These are phyloP conservation scores for Tolmerus cingulatus DNA, from an alignment of 2,888 invertebrate species.

Conservation along the genomic window DNA sequence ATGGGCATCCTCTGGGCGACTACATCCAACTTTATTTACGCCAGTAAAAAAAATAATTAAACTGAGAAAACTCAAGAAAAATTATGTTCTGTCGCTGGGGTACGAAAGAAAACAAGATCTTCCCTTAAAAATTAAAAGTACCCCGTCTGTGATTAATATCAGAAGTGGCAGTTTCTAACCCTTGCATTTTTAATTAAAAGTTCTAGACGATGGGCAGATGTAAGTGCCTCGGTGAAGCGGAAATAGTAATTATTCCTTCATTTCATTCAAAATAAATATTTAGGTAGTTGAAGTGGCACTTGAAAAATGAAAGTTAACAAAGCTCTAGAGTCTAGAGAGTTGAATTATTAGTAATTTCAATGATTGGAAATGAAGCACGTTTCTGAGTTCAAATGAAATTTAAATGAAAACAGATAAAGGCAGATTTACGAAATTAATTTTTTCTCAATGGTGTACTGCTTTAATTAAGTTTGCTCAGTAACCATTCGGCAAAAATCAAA, in stretches of 20 bases:
- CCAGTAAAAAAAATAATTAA: not conserved
- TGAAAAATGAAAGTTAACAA: not conserved
- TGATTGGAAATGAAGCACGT: not conserved
- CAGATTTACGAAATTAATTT: too few species aligned
- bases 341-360: not conserved
- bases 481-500: too few species aligned
- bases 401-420: not conserved
- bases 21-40: not conserved
- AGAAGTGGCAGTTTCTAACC: not conserved
- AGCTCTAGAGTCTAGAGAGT: not conserved
- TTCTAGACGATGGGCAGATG: not conserved
- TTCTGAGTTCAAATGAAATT: not conserved
- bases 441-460: too few species aligned
- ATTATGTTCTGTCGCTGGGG: not conserved
- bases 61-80: not conserved
- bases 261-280: not conserved
- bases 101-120: not conserved
- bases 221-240: not conserved
- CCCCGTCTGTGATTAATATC: not conserved
- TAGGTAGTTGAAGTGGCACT: not conserved
- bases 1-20: not conserved
- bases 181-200: not conserved
- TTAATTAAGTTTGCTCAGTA: too few species aligned
- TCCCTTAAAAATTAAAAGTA: not conserved
- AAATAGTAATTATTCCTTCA: not conserved